Evolutionary conservation across 2,113 vertebrate genomes (phyloP), one percentile per base, ranked within the genome.

Genomic region (Thunnus maccoyii): DNA sequence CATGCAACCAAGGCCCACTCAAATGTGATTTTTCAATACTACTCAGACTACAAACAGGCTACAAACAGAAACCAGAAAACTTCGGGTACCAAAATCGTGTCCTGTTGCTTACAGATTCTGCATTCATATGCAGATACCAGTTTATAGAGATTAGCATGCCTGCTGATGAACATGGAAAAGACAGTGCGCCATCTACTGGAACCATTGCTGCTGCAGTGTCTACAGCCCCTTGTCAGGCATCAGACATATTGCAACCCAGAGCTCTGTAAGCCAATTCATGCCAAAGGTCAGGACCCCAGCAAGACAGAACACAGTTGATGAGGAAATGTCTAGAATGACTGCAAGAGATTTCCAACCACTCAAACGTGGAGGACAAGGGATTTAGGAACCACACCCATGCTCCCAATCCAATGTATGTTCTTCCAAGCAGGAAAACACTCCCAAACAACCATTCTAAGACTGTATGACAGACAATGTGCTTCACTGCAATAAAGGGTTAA

Each of bases 291-390:
- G 84, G 50, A 77, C 44, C 20, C 68, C 58, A 76, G 36, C 36
- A 60, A 72, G n/a, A 76, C 82, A 76, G 50, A 82, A 60, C 13
- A 78, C 5, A 65, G 27, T 71, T 36, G 76, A 85, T 73, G 68
- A 89, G 14, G 51, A 82, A n/a, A 12, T 87, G 76, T 72, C 79
- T 18, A 80, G 54, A 70, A 86, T 88, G 81, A 73, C 83, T 56
- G 84, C 84, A 22, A 4, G 0, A 22, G 82, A 88, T 77, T 90
- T 88, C 48, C 64, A 86, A 32, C 77, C 84, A 64, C 27, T 82
- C 58, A 41, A 14, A 85, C 3, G 54, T 84, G 56, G 83, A 83
- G 7, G 83, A 76, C 44, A 47, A 36, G 10, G 36, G 73, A 70
- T 76, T 82, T 48, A 80, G 51, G 69, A 64, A 10, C 1, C 84